phyloP scores from a whole-genome alignment of 2,888 invertebrate species.

The Aelia acuminata region DNA sequence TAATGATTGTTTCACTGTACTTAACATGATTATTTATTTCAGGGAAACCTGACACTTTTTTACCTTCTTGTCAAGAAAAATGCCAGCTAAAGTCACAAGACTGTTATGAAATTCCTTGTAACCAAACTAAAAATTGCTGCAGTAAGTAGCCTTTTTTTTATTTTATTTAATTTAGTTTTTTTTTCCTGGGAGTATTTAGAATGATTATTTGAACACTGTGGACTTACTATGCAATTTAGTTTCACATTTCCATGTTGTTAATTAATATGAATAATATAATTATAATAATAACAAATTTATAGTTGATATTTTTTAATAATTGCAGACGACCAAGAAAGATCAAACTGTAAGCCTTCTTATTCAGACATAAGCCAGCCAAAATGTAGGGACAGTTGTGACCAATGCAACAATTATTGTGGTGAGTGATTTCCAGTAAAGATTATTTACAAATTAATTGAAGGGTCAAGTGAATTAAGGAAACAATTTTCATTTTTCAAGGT shows the following conservation, averaged over 20 bases:
- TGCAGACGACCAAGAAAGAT: not conserved
- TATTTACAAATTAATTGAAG: no score
- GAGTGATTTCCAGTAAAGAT: not conserved
- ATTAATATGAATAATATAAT: not conserved
- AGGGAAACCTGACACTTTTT: not conserved
- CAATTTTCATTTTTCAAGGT: no score
- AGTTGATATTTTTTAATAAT: not conserved
- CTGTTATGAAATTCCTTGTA: not conserved
- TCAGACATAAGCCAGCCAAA: not conserved
- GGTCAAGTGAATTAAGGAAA: no score
- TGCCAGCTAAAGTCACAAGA: not conserved
- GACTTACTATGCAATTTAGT: no score
- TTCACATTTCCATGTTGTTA: no score
- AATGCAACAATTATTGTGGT: not conserved
- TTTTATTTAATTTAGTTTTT: not conserved
- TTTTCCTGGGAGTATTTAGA: not conserved
- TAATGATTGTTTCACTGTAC: no score
- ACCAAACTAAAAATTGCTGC: not conserved
- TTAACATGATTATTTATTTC: not conserved
- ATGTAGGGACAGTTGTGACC: not conserved
- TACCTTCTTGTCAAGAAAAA: not conserved
- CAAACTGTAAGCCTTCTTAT: not conserved
- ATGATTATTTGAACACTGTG: no score
- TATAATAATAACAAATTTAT: not conserved
- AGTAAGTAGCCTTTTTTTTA: not conserved